These are phyloP conservation scores for Phalacrocorax pelagicus DNA, from an alignment of 2,113 vertebrate species.

Conservation along the genomic window DNA sequence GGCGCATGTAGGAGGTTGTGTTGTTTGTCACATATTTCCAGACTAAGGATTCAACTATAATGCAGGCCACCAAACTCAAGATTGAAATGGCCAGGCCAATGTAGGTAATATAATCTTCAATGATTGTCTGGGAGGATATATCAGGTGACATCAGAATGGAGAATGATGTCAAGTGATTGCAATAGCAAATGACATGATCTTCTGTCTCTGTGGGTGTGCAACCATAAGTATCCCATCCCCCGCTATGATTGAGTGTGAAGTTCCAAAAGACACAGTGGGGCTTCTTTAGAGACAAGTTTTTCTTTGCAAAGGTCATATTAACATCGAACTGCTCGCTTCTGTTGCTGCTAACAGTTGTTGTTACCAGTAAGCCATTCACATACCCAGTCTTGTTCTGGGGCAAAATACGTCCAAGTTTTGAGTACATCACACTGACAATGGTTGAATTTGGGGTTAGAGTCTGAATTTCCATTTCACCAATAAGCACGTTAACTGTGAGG, in stretches of 20 bases:
- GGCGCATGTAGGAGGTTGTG: slow-evolving; percentile 83
- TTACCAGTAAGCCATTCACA: slow-evolving; percentile 75
- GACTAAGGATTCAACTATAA: slow-evolving; percentile 80
- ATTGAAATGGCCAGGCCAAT: slow-evolving; percentile 80
- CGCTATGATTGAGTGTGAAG: not conserved
- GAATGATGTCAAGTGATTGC: slow-evolving; percentile 85
- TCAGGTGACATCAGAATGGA: slow-evolving; percentile 84
- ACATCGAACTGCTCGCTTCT: slow-evolving; percentile 37
- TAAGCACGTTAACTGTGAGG: slow-evolving; percentile 56
- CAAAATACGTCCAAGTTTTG: slow-evolving; percentile 69
- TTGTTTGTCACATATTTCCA: slow-evolving; percentile 89
- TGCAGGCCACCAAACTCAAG: slow-evolving; percentile 75
- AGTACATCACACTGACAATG: slow-evolving; percentile 74
- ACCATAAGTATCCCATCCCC: slow-evolving; percentile 67
- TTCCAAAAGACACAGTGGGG: slow-evolving; percentile 82
- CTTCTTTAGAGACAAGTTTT: not conserved
- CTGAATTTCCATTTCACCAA: slow-evolving; percentile 29
- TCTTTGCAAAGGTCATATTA: slow-evolving; percentile 72
- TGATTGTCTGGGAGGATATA: rapidly evolving
- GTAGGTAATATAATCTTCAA: slow-evolving; percentile 73
- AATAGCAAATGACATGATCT: slow-evolving; percentile 72
- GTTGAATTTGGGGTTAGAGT: not conserved
- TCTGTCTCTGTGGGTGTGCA: slow-evolving; percentile 8
- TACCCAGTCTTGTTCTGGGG: rapidly evolving
- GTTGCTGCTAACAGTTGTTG: slow-evolving; percentile 63